A percentile compares a stretch with the other conserved stretches of the same genome.
Conservation (phyloP, 2,113 vertebrate genomes). For the Anoplopoma fimbria region DNA sequence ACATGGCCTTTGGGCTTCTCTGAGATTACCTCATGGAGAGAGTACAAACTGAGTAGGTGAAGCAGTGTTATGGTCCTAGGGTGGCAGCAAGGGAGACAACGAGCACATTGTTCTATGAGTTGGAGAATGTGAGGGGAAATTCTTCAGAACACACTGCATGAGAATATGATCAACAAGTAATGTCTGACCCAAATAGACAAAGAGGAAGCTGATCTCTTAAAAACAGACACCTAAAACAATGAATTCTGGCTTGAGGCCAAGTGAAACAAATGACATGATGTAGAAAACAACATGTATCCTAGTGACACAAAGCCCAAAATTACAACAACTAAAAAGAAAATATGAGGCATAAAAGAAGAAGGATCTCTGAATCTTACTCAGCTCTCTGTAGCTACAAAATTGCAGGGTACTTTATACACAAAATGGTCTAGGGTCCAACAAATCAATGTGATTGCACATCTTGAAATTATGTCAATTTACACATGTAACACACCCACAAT, state of each 20-base stretch:
- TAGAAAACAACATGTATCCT: constrained; percentile 50
- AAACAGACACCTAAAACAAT: constrained; percentile 12
- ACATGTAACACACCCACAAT: background rate
- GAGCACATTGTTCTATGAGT: background rate
- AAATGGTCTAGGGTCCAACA: background rate
- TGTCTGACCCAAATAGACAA: constrained; percentile 4
- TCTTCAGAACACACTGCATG: background rate
- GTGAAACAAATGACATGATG: constrained; percentile 60
- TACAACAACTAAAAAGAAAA: constrained; percentile 10
- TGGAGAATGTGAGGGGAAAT: background rate
- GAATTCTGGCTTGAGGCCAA: constrained; percentile 48
- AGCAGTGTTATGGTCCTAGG: constrained; percentile 47
- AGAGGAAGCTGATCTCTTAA: constrained; percentile 1
- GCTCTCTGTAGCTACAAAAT: constrained; percentile 12
- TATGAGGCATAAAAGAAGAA: constrained; percentile 10
- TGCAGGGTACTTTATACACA: constrained; percentile 26
- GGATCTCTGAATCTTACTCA: constrained; percentile 1
- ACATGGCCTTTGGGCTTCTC: constrained; percentile 71
- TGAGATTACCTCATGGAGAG: constrained; percentile 61
- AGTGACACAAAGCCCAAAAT: constrained; percentile 47
- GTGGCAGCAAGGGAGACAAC: background rate
- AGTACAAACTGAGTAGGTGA: constrained; percentile 67
- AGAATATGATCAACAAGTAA: constrained; percentile 2
- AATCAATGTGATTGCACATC: constrained; percentile 17
- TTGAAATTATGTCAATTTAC: constrained; percentile 45